Conservation (phyloP, 2,888 invertebrate species). For the Eilema caniola region DNA sequence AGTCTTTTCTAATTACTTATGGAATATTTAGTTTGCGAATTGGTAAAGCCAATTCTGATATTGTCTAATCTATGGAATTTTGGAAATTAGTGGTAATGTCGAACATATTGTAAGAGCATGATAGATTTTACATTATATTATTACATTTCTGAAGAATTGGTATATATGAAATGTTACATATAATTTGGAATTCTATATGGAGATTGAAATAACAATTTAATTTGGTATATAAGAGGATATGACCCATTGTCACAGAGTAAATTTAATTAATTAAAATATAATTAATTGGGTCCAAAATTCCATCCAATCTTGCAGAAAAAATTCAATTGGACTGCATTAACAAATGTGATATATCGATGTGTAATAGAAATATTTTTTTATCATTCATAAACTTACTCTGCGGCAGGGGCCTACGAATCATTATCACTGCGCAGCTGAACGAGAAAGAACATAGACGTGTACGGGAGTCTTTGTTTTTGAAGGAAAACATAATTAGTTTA, state of each 20-base stretch:
- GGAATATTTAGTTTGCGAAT: slow-evolving; percentile 59
- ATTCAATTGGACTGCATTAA: slow-evolving; percentile 77
- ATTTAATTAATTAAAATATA: slow-evolving; percentile 69
- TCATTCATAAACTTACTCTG: slow-evolving; percentile 75
- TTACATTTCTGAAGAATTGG: slow-evolving; percentile 72
- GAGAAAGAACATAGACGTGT: slow-evolving; percentile 80
- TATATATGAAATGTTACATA: slow-evolving; percentile 77
- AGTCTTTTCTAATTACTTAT: slow-evolving; percentile 59
- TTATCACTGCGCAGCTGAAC: slow-evolving; percentile 60
- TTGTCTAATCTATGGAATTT: slow-evolving; percentile 57
- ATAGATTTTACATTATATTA: slow-evolving; percentile 69
- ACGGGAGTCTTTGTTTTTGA: slow-evolving; percentile 85
- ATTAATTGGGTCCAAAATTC: slow-evolving; percentile 85
- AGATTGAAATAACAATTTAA: slow-evolving; percentile 66
- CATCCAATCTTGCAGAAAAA: slow-evolving; percentile 80
- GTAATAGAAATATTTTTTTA: slow-evolving; percentile 76
- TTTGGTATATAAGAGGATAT: slow-evolving; percentile 64
- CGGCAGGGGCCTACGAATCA: slow-evolving; percentile 69
- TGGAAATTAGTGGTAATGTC: slow-evolving; percentile 71
- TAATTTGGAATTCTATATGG: slow-evolving; percentile 76
- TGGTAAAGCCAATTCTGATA: slow-evolving; percentile 63
- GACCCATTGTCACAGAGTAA: slow-evolving; percentile 78
- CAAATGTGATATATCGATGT: slow-evolving; percentile 76
- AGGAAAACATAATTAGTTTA: slow-evolving; percentile 83
- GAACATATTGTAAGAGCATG: slow-evolving; percentile 73